These are phyloP conservation scores for Tetranychus truncatus DNA, from an alignment of 2,888 invertebrate species.

Conservation along the genomic window DNA sequence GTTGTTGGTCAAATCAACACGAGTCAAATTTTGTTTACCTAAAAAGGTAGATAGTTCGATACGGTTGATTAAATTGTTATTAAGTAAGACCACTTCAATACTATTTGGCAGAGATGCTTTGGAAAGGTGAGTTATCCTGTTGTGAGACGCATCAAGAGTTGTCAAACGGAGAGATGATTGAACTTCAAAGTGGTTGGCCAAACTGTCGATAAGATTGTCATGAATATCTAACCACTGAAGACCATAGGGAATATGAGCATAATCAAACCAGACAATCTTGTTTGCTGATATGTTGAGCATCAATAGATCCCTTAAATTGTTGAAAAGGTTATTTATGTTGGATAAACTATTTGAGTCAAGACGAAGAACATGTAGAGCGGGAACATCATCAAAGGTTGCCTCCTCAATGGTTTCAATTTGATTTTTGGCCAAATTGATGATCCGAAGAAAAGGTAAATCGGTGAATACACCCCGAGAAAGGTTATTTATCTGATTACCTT, in stretches of 20 bases:
- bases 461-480: conserved; percentile 59
- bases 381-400: conserved; percentile 52
- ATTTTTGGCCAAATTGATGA: conserved; percentile 71
- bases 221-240: conserved; percentile 79
- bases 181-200: conserved; percentile 66
- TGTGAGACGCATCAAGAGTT: conserved; percentile 75
- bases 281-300: conserved; percentile 86
- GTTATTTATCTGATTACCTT: conserved; percentile 68
- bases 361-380: conserved; percentile 65
- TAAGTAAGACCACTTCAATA: conserved; percentile 58
- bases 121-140: conserved; percentile 46
- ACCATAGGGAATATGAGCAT: conserved; percentile 57
- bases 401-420: conserved; percentile 56
- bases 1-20: conserved; percentile 80
- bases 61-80: conserved; percentile 65
- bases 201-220: conserved; percentile 59
- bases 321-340: conserved; percentile 63
- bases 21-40: conserved; percentile 65
- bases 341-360: conserved; percentile 65
- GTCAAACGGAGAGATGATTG: conserved; percentile 58
- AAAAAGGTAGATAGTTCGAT: conserved; percentile 76
- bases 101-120: conserved; percentile 60
- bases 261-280: conserved; percentile 70
- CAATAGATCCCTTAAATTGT: conserved; percentile 58
- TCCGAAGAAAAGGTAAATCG: conserved; percentile 48